Evolutionary conservation across 2,797 vertebrate genomes (phyloP).

Genomic region (Otolemur crassicaudatus): DNA sequence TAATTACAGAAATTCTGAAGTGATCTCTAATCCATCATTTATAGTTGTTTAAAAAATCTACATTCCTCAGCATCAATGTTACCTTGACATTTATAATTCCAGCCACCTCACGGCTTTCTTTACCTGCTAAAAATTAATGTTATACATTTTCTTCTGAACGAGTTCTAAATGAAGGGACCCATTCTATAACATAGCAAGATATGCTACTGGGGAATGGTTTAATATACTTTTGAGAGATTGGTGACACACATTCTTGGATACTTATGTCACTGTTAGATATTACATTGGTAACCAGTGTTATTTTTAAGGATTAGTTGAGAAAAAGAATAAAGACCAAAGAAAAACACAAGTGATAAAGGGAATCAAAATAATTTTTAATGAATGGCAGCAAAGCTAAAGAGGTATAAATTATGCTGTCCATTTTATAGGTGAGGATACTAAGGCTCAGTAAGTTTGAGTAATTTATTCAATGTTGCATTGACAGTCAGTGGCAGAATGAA

Average conservation of each 20-base stretch:
- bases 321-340: conserved; percentile 8
- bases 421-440: neutral
- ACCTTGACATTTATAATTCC: conserved; percentile 47
- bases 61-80: conserved; percentile 23
- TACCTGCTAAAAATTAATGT: conserved; percentile 54
- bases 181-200: neutral
- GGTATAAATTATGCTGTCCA: neutral
- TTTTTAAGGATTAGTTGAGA: conserved; percentile 19
- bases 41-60: neutral
- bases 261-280: neutral
- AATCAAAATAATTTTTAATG: neutral
- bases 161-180: conserved; percentile 31
- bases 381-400: neutral
- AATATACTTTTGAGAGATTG: neutral
- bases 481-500: neutral
- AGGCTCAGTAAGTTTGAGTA: neutral
- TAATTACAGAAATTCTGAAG: conserved; percentile 47
- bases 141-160: neutral
- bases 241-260: neutral
- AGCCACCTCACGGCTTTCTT: neutral
- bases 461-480: neutral
- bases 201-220: neutral
- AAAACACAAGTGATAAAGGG: conserved; percentile 35
- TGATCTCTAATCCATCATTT: conserved; percentile 31
- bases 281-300: neutral